phyloP scores from a whole-genome alignment of 2,888 invertebrate species.

The Trachelus stipa region DNA sequence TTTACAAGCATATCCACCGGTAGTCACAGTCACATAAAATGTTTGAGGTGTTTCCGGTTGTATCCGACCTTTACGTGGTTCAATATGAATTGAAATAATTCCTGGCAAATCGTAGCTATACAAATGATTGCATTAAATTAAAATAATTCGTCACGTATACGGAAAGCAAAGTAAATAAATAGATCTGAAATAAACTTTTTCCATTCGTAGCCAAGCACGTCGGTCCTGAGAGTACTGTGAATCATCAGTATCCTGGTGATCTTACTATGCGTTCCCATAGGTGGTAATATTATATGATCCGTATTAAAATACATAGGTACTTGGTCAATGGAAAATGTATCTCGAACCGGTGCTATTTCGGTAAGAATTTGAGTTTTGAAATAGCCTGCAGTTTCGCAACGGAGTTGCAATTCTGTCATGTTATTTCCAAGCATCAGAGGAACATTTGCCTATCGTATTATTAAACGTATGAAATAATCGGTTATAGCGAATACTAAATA shows the following conservation, averaged over 20 bases:
- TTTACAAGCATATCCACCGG: slow-evolving; percentile 55
- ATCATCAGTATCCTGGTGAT: slow-evolving; percentile 62
- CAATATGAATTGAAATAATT: slow-evolving; percentile 45
- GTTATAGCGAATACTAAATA: slow-evolving; percentile 7
- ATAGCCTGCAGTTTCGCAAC: slow-evolving; percentile 31
- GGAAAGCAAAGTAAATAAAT: neutral
- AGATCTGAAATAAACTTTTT: slow-evolving; percentile 45
- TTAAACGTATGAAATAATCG: neutral
- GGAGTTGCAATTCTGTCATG: slow-evolving; percentile 29
- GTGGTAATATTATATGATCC: slow-evolving; percentile 56
- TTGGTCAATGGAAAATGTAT: slow-evolving; percentile 31
- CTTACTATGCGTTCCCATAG: slow-evolving; percentile 54
- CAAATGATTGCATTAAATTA: slow-evolving; percentile 13
- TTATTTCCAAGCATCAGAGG: slow-evolving; percentile 28
- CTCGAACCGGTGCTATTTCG: slow-evolving; percentile 16
- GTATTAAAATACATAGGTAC: slow-evolving; percentile 56
- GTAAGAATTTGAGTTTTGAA: slow-evolving; percentile 13
- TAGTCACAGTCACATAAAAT: slow-evolving; percentile 55
- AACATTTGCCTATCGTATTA: slow-evolving; percentile 24
- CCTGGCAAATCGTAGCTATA: slow-evolving; percentile 53
- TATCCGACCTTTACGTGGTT: slow-evolving; percentile 59
- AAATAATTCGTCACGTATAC: neutral
- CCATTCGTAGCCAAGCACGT: slow-evolving; percentile 63
- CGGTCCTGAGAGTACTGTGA: slow-evolving; percentile 55
- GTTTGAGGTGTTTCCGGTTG: slow-evolving; percentile 58